Conservation (phyloP, 1,140 invertebrate species). For the Brachionus sp. region DNA sequence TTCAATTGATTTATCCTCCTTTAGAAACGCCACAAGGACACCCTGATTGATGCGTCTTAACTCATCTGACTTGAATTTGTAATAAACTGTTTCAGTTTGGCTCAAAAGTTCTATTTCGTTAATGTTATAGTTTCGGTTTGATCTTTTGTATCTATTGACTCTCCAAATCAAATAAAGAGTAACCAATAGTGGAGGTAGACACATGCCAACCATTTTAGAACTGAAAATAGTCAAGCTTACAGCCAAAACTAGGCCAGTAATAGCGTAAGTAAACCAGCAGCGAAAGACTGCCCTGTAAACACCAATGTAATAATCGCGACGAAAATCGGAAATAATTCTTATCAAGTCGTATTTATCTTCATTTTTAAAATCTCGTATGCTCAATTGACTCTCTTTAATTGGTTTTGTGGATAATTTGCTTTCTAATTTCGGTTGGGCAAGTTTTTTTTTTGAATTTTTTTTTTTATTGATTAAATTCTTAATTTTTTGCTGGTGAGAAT, state of each 20-base stretch:
- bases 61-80: conserved; percentile 8
- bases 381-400: conserved; percentile 2
- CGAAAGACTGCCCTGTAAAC: conserved; percentile 10
- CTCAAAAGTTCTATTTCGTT: conserved; percentile 36
- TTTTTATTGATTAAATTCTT: neutral
- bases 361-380: conserved; percentile 15
- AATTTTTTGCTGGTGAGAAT: neutral
- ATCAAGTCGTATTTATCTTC: conserved; percentile 33
- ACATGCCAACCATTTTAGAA: conserved; percentile 28
- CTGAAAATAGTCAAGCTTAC: neutral
- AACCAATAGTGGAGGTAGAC: conserved; percentile 18
- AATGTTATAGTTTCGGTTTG: conserved; percentile 23
- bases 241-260: conserved; percentile 8
- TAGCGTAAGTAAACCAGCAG: conserved; percentile 35
- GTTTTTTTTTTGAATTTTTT: neutral
- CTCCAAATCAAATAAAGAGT: conserved; percentile 25
- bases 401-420: neutral
- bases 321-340: conserved; percentile 18
- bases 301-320: conserved; percentile 8
- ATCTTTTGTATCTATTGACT: conserved; percentile 26
- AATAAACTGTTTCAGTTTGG: conserved; percentile 30
- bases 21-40: conserved; percentile 30
- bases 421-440: neutral
- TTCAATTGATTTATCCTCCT: conserved; percentile 25
- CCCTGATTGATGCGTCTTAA: conserved; percentile 15